Evolutionary conservation across 2,797 vertebrate genomes (phyloP).

Genomic region (Enteromius radiatus): DNA sequence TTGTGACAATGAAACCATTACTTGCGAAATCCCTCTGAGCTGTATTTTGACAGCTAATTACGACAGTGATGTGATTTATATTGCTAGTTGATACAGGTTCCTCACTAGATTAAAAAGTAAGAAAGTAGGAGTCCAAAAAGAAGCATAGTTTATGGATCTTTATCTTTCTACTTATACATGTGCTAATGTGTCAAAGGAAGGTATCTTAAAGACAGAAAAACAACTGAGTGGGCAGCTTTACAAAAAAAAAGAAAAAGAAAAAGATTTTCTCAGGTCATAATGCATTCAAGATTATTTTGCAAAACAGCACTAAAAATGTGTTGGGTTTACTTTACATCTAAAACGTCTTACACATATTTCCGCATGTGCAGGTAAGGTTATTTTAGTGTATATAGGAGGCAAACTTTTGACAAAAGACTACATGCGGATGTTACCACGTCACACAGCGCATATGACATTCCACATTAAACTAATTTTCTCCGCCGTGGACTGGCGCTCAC

Average conservation of each 20-base stretch:
- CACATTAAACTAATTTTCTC: conserved; percentile 63
- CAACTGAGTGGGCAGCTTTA: conserved; percentile 9
- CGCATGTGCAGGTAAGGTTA: background rate
- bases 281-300: background rate
- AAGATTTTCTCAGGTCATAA: background rate
- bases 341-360: background rate
- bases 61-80: conserved; percentile 74
- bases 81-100: conserved; percentile 66
- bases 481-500: conserved; percentile 58
- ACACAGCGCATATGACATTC: conserved; percentile 57
- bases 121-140: conserved; percentile 60
- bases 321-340: background rate
- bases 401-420: conserved; percentile 12
- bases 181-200: conserved; percentile 2
- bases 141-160: conserved; percentile 68
- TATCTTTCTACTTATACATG: conserved; percentile 69
- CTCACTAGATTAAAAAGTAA: conserved; percentile 15
- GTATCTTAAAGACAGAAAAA: conserved; percentile 6
- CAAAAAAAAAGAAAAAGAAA: background rate
- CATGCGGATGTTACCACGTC: conserved; percentile 46
- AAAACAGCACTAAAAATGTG: background rate
- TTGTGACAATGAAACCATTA: conserved; percentile 70
- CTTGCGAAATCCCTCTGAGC: conserved; percentile 74
- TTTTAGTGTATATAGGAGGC: background rate
- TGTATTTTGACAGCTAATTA: conserved; percentile 80